These are phyloP conservation scores for Pipistrellus nathusii DNA, from an alignment of 2,797 vertebrate species.

Conservation along the genomic window DNA sequence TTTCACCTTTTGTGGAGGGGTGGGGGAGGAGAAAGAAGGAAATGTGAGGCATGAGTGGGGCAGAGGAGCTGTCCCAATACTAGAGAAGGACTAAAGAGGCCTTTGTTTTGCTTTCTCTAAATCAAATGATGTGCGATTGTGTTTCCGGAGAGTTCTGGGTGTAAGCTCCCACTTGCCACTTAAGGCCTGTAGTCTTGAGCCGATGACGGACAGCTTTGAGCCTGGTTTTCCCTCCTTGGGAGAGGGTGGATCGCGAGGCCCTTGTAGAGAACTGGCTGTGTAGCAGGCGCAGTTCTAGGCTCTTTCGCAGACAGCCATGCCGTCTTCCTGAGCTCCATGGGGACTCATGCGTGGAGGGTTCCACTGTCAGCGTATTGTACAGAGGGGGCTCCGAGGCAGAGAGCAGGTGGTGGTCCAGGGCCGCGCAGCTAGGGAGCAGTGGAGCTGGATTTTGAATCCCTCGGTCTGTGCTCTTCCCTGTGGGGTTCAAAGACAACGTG, in stretches of 20 bases:
- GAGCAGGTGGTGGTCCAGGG: background rate
- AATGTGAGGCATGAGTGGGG: background rate
- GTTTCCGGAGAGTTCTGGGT: background rate
- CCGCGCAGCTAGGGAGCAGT: fast-evolving
- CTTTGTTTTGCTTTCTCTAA: background rate
- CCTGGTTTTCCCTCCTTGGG: background rate
- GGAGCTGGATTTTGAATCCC: background rate
- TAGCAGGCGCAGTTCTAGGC: background rate
- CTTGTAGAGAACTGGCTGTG: background rate
- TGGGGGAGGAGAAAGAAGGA: background rate
- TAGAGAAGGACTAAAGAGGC: background rate
- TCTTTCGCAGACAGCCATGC: fast-evolving
- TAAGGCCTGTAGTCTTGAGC: background rate
- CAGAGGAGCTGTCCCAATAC: background rate
- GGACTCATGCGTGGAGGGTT: fast-evolving
- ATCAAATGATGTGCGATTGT: background rate
- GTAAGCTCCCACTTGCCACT: background rate
- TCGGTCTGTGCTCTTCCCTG: background rate
- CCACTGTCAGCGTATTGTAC: background rate
- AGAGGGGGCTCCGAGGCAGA: background rate
- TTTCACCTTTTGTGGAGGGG: background rate
- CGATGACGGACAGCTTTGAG: background rate
- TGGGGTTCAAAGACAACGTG: background rate
- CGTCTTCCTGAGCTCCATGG: background rate
- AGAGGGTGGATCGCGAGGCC: no score